Evolutionary conservation across 2,113 vertebrate genomes (phyloP), one percentile per base, ranked within the genome.

Genomic region (Prietella phreatophila): DNA sequence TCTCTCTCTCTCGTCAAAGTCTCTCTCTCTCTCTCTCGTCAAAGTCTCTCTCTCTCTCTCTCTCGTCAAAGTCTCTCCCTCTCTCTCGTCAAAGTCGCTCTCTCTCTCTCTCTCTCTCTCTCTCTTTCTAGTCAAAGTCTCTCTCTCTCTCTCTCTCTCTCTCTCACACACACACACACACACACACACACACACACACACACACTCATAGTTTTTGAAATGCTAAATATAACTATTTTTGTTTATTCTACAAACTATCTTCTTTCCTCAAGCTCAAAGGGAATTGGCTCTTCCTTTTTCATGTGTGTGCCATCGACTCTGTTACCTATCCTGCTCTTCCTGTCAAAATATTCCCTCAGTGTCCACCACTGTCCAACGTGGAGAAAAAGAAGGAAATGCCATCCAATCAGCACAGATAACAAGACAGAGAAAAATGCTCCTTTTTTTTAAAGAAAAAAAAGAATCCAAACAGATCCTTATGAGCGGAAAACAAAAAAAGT

Each of bases 321-420:
- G 78, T 85, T 81, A 65, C 42, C 60, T 76, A 47, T 84, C 47
- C n/a, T 79, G 58, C 20, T 55, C 83, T 81, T 90, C 84, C 78
- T 81, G 39, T 88, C 83, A 88, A 86, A 89, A 91, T 90, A 86
- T 87, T 86, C 81, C 88, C 88, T 88, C 47, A 82, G 89, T 75
- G 88, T 55, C 69, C 71, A 14, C 58, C 84, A 39, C 81, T 75
- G 53, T 75, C 69, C 39, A 27, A 61, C 69, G n/a, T 42, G 47
- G 27, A 78, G 14, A 80, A 63, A 65, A 63, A 81, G n/a, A 60
- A 75, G 87, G 82, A 90, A 90, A 88, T 87, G 55, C 65, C 85
- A 76, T 42, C 71, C 82, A 80, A 42, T 63, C 33, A 67, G n/a
- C 27, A 50, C 30, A 36, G 42, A 88, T 55, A 82, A 85, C 27